Base-by-base conservation (phyloP, 2,888 invertebrate species). In the Abscondita cerata region DNA sequence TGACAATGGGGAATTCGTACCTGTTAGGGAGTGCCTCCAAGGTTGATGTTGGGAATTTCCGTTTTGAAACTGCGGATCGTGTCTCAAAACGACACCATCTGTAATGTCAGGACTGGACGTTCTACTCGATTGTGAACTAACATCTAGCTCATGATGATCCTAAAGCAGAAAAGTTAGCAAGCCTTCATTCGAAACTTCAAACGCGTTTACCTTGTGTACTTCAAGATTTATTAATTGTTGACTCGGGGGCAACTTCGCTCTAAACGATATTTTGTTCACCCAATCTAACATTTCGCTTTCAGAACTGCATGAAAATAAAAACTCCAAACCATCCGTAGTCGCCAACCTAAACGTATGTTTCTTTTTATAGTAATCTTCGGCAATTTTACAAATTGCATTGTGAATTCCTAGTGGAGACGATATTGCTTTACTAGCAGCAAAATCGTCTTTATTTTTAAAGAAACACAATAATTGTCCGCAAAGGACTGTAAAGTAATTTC, bases 391-490 rank as follows among this genome's bases (percentile, higher is more conserved):
- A 40, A 85, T 85, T 0, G 96, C 95, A 59, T 89, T 87, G 38
- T 89, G 82, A 34, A 90, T 89, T 68, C 89, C 91, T 19, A 96
- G 93, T 0, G 96, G 95, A 0, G 96, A 91, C 1, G 93, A 90
- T 0, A 93, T 91, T 0, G 96, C 96, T 82, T 93, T 92, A 73
- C 94, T 91, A 68, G 89, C 89, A 64, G 88, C 85, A 82, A 96
- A 97, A 81, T 96, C 96, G 70, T 91, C 89, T 75, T 93, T 92
- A 78, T 97, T 96, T 76, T 96, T 92, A 85, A 98, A 99, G 90
- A 99, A 98, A 83, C 97, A 98, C 53, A 99, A 83, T 72, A 98
- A 83, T 78, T 99, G 98, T 0, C 98, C 98, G 78, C 97, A 98
- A 18, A 99, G 85, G 56, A 98, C 98, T 0, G 95, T 92, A 81